These are phyloP conservation scores for Drosophila birchii DNA, from an alignment of 2,888 invertebrate species.

Conservation along the genomic window DNA sequence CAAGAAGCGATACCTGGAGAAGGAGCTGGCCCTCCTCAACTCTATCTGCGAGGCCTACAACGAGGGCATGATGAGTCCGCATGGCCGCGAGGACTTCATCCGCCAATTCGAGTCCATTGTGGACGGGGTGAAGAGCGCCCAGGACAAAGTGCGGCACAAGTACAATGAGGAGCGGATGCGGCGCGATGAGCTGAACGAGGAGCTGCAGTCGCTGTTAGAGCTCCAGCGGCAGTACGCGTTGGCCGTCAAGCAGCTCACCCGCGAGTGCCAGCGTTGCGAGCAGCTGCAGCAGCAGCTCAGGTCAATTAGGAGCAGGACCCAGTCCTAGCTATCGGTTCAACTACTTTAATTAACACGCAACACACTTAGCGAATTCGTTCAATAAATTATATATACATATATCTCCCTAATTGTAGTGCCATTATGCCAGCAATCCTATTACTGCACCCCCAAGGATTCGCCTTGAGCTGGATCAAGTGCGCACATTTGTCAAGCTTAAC, in stretches of 20 bases:
- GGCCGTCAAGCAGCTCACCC: conserved; percentile 90
- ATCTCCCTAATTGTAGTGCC: conserved; percentile 8
- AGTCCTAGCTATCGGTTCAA: conserved; percentile 19
- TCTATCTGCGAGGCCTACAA: conserved; percentile 95
- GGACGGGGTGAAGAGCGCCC: conserved; percentile 94
- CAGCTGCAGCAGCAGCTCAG: conserved; percentile 83
- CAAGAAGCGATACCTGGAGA: conserved; percentile 95
- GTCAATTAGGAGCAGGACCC: conserved; percentile 74
- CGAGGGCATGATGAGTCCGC: conserved; percentile 92
- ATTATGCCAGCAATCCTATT: conserved; percentile 13
- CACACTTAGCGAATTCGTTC: conserved; percentile 41
- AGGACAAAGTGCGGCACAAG: conserved; percentile 89
- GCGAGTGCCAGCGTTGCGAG: conserved; percentile 90
- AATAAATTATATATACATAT: conserved; percentile 34
- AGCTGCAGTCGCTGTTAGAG: conserved; percentile 87
- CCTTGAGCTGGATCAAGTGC: conserved; percentile 56
- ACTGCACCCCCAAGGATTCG: conserved; percentile 41
- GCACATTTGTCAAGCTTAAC: conserved; percentile 72
- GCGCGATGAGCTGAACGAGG: conserved; percentile 88
- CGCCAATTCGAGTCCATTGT: conserved; percentile 95
- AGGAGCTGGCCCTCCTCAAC: conserved; percentile 94
- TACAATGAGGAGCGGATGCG: conserved; percentile 88
- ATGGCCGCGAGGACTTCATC: conserved; percentile 94
- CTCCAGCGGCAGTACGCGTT: conserved; percentile 91
- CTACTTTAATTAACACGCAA: conserved; percentile 24